These are phyloP conservation scores for Acropora tenuis DNA, from an alignment of 64 coral and sea anemone species.

Conservation along the genomic window DNA sequence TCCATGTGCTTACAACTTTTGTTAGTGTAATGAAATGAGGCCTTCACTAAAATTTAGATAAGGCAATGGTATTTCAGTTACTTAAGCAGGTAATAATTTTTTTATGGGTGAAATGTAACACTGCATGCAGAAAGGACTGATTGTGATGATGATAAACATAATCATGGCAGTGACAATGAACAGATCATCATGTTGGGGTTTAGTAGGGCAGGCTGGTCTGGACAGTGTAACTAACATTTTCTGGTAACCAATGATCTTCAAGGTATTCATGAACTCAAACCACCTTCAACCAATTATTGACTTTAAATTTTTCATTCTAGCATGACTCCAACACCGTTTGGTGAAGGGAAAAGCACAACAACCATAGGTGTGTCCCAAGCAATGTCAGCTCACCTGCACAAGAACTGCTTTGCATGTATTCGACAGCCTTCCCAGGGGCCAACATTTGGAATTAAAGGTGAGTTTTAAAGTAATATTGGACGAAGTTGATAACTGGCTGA, in stretches of 20 bases:
- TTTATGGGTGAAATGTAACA: no score
- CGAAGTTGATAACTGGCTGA: no score
- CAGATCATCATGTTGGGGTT: no score
- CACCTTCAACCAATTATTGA: background rate
- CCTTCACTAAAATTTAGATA: no score
- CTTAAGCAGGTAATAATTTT: no score
- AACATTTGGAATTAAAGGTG: slow-evolving; percentile 99
- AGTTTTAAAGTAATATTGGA: background rate
- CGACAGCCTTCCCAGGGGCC: slow-evolving; percentile 98
- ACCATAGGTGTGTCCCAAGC: slow-evolving; percentile 93
- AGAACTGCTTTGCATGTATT: slow-evolving; percentile 98
- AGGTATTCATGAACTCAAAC: background rate
- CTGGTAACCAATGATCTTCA: background rate
- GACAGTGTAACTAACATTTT: background rate
- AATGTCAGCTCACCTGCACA: slow-evolving; percentile 93
- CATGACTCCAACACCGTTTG: slow-evolving; percentile 97
- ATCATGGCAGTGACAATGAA: no score
- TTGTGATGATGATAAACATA: no score
- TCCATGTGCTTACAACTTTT: no score
- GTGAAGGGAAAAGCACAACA: slow-evolving; percentile 98
- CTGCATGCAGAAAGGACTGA: no score
- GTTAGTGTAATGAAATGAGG: no score
- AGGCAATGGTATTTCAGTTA: no score
- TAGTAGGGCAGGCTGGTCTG: no score
- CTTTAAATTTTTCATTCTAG: slow-evolving; percentile 5